Evolutionary conservation across 2,797 vertebrate genomes (phyloP), one percentile per base, ranked within the genome.

Genomic region (Sebastes matsubarae): DNA sequence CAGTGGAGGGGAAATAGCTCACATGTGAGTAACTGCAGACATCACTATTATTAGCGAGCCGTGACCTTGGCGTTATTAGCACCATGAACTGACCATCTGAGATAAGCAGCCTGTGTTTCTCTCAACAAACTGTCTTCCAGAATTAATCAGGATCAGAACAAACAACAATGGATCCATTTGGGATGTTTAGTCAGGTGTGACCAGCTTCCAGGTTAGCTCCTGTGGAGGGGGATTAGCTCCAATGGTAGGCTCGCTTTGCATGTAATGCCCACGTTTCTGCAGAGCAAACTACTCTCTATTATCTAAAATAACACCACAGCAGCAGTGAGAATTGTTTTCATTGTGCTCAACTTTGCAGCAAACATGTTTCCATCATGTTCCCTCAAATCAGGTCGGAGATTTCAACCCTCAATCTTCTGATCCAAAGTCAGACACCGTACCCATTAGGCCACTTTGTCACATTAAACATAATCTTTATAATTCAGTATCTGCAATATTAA

Each of bases 351-450:
- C 59, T 20, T 61, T 5, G 59, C 9, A 61, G 29, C 18, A 61
- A 32, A 30, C 59, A 4, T 58, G 12, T 58, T 27, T 57, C 11
- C 46, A 52, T 52, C 46, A n/a, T 46, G 14, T 18, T 46, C 1
- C 42, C 42, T 3, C 42, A 46, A 18, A 46, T 46, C 42, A 46
- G 16, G 25, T 59, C 8, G 5, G 14, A 29, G 34, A 25, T n/a
- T 50, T 52, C 25, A 67, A 50, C 25, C 64, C 9, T 52, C 75
- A 69, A 4, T 59, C 36, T 60, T 60, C 64, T 58, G 52, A 66
- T 75, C 20, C 60, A 18, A 34, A 75, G 72, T 42, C 72, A 75
- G 72, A 75, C 61, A 24, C 46, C 46, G 4, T 55, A 3, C 20
- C 71, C 42, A 25, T 38, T 55, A 54, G 22, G 22, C 38, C 30